Conservation (phyloP, 2,888 invertebrate species). For the Pardosa pseudoannulata region DNA sequence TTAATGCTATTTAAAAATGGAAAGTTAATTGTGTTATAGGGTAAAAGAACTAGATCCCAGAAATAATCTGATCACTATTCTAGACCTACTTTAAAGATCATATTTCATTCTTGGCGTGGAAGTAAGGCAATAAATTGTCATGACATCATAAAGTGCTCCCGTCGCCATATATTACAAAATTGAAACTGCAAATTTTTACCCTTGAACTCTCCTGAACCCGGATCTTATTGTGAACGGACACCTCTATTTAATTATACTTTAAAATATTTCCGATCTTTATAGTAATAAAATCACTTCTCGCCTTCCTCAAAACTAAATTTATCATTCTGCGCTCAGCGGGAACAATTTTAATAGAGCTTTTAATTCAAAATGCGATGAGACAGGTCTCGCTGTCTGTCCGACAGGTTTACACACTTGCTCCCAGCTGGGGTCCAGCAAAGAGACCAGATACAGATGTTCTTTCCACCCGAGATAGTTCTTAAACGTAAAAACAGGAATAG, state of each 20-base stretch:
- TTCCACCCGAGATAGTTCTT: neutral
- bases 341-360: slow-evolving; percentile 53
- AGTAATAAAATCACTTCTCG: slow-evolving; percentile 59
- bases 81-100: neutral
- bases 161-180: neutral
- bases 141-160: neutral
- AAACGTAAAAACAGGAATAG: slow-evolving; percentile 16
- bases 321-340: slow-evolving; percentile 47
- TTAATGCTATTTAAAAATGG: too few species aligned
- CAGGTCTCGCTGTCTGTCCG: slow-evolving; percentile 34
- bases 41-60: too few species aligned
- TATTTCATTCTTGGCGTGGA: neutral
- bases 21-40: too few species aligned
- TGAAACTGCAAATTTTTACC: neutral
- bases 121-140: neutral
- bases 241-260: slow-evolving; percentile 50
- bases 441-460: slow-evolving; percentile 39
- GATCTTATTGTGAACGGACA: slow-evolving; percentile 19
- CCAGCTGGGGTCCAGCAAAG: slow-evolving; percentile 25
- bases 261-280: slow-evolving; percentile 46
- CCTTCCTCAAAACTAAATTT: slow-evolving; percentile 45
- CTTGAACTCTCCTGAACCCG: slow-evolving; percentile 41
- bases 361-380: slow-evolving; percentile 53
- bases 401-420: slow-evolving; percentile 55
- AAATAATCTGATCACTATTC: neutral